Percentiles rank a stretch among this genome's conserved stretches.
Conservation (phyloP, 1,140 invertebrate species). For the Trichonephila clavata region DNA sequence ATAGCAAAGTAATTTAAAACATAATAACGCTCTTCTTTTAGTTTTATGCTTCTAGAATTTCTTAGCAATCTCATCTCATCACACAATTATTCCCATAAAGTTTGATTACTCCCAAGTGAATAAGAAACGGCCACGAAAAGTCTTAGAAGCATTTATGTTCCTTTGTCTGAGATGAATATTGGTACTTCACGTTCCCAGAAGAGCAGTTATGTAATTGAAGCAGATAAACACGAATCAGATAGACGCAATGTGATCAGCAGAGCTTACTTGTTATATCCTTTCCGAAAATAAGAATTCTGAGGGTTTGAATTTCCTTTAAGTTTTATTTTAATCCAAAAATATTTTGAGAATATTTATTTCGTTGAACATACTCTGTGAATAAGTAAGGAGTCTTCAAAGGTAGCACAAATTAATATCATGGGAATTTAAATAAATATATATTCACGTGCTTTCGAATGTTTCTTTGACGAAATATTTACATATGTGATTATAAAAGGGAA, state of each 20-base stretch:
- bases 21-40: too few species aligned
- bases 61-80: neutral
- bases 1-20: too few species aligned
- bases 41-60: too few species aligned
- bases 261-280: conserved; percentile 9
- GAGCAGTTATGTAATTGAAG: conserved; percentile 58
- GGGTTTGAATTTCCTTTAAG: neutral
- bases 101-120: conserved; percentile 22
- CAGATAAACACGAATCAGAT: conserved; percentile 44
- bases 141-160: conserved; percentile 30
- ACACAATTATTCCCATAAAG: conserved; percentile 35
- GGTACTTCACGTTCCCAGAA: neutral
- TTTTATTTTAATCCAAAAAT: neutral
- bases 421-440: too few species aligned
- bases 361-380: too few species aligned
- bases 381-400: too few species aligned
- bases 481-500: too few species aligned
- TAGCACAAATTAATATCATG: too few species aligned
- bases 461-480: too few species aligned
- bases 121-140: neutral
- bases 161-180: neutral
- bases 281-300: conserved; percentile 15
- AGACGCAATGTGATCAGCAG: conserved; percentile 21
- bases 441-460: too few species aligned
- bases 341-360: too few species aligned